A percentile compares a stretch with the other conserved stretches of the same genome.
These are phyloP conservation scores for Stylophora pistillata DNA, from an alignment of 64 coral and sea anemone species.

Conservation along the genomic window DNA sequence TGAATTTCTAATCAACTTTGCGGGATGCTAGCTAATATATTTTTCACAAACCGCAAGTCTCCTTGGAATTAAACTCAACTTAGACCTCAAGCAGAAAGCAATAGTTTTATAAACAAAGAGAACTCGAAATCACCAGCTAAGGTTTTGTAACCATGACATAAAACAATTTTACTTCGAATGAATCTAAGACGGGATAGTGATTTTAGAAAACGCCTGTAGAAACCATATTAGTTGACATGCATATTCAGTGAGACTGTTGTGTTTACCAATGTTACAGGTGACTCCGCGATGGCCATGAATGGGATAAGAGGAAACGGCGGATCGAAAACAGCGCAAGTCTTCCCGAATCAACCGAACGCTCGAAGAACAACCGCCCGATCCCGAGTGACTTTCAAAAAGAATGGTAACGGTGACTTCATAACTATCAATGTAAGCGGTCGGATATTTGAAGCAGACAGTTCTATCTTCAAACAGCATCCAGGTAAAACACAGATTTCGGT, in stretches of 20 bases:
- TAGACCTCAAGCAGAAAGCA: conserved; percentile 11
- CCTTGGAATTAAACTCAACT: conserved; percentile 14
- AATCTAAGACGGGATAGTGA: background rate
- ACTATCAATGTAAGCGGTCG: conserved; percentile 71
- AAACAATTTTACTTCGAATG: background rate
- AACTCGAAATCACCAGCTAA: background rate
- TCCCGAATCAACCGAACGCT: background rate
- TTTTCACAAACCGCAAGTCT: conserved; percentile 31
- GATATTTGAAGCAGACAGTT: conserved; percentile 24
- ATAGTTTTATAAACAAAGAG: background rate
- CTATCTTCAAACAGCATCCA: conserved; percentile 59
- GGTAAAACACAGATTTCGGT: conserved; percentile 9
- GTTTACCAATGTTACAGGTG: background rate
- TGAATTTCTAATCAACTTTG: conserved; percentile 37
- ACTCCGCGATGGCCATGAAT: background rate
- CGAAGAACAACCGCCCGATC: background rate
- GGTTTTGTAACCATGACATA: background rate
- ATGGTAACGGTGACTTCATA: conserved; percentile 1
- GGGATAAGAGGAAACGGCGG: background rate
- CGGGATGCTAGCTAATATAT: conserved; percentile 4
- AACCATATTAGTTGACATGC: background rate
- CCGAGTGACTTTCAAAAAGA: conserved; percentile 16
- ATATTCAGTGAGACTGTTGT: background rate
- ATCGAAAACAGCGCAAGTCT: background rate
- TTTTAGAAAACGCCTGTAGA: background rate